Evolutionary conservation across 2,888 invertebrate species (phyloP), one percentile per base, ranked within the genome.

Genomic region (Meta bourneti): DNA sequence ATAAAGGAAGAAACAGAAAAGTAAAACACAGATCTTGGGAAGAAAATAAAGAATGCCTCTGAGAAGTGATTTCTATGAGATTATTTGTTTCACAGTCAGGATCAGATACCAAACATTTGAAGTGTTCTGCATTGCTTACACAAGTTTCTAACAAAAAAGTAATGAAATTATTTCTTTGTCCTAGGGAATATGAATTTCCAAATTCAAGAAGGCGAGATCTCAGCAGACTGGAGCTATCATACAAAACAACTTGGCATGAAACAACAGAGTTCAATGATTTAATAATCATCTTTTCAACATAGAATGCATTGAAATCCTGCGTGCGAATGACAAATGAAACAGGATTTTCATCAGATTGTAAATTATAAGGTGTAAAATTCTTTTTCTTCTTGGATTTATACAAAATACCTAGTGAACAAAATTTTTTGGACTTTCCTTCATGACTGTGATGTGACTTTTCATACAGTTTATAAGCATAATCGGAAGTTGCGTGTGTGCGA

Each of bases 271-370:
- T n/a, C 11, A 7, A 61, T 61, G 61, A 61, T 74, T 71, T 79
- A 16, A 79, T 71, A 9, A 20, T 34, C 2, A 87, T 78, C 20
- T 77, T 82, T 78, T 89, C 89, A 16, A 89, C 9, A 70, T 82
- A 51, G n/a, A 89, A 89, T 16, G 81, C 75, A 34, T 82, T 52
- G 11, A n/a, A 16, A 8, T 75, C 13, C 82, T 82, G 52, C 16
- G 77, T 48, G 52, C 77, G 89, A n/a, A 89, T 8, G 69, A 89
- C 8, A 71, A 89, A 82, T 13, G 54, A 75, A 49, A 81, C 61
- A 49, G 61, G 9, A 20, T 51, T 13, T 16, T 34, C 13, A 6
- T 34, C 4, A n/a, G 49, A 49, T 75, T 70, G 49, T 70, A 69
- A 77, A 52, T 75, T 48, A 52, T 19, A 49, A 61, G 9, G 20